Conservation (phyloP, 2,888 invertebrate species). For the Cryptophagus acutangulus region DNA sequence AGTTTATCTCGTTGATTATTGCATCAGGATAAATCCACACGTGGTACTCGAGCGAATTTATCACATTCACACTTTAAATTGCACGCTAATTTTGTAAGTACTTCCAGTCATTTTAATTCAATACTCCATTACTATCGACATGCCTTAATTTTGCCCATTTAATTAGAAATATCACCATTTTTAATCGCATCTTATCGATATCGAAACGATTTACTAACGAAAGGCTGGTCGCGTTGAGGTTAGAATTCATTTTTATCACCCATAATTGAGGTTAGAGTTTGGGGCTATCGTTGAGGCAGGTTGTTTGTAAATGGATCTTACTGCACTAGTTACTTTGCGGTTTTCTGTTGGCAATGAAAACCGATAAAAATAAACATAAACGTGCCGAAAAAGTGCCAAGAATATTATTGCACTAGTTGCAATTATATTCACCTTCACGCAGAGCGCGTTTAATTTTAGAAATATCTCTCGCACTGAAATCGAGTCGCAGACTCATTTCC, state of each 20-base stretch:
- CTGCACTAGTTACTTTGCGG: no score
- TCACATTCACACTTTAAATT: background rate
- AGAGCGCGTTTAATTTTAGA: constrained; percentile 2
- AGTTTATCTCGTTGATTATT: constrained; percentile 15
- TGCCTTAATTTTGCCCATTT: constrained; percentile 3
- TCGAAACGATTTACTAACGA: no score
- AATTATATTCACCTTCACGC: background rate
- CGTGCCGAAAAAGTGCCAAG: no score
- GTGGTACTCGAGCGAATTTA: background rate
- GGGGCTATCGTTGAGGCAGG: no score
- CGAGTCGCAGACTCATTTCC: constrained; percentile 11
- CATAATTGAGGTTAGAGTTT: no score
- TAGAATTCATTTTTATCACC: no score
- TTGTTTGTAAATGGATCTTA: no score
- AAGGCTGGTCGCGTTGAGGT: no score
- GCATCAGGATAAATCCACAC: constrained; percentile 12
- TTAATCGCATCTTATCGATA: no score
- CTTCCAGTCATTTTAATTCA: background rate
- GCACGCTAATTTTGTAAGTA: background rate
- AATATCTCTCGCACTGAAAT: constrained; percentile 1
- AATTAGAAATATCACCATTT: background rate
- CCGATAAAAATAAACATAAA: no score
- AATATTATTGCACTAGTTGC: no score
- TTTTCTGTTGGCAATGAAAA: no score
- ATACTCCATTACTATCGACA: background rate